These are phyloP conservation scores for Drosophila mulleri DNA, from an alignment of 2,888 invertebrate species.

Conservation along the genomic window DNA sequence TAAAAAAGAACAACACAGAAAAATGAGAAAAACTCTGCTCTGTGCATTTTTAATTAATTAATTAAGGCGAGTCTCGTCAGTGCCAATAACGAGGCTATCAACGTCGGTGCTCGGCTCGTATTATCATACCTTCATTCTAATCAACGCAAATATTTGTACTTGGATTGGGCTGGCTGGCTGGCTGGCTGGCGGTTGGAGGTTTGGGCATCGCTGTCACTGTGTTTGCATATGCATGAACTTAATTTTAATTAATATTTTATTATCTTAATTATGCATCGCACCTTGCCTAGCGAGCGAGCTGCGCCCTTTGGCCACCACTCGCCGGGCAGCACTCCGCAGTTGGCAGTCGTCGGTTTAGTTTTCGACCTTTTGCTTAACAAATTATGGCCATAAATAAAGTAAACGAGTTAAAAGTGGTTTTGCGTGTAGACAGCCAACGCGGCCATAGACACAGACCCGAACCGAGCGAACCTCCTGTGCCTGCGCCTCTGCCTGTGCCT, in stretches of 20 bases:
- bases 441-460: slow-evolving; percentile 21
- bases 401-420: slow-evolving; percentile 82
- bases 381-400: slow-evolving; percentile 83
- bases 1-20: slow-evolving; percentile 29
- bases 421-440: slow-evolving; percentile 61
- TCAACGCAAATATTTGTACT: slow-evolving; percentile 75
- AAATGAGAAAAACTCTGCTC: slow-evolving; percentile 29
- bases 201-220: slow-evolving; percentile 40
- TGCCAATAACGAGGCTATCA: slow-evolving; percentile 78
- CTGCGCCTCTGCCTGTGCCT: neutral
- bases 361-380: slow-evolving; percentile 82
- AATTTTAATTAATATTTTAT: slow-evolving; percentile 84
- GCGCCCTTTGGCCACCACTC: slow-evolving; percentile 38
- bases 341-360: slow-evolving; percentile 64
- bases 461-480: slow-evolving; percentile 8
- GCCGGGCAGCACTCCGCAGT: slow-evolving; percentile 31
- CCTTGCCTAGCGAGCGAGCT: slow-evolving; percentile 54
- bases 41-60: slow-evolving; percentile 80
- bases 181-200: slow-evolving; percentile 2
- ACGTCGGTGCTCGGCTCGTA: slow-evolving; percentile 34
- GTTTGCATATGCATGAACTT: slow-evolving; percentile 77
- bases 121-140: slow-evolving; percentile 53
- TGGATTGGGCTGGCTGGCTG: slow-evolving; percentile 37
- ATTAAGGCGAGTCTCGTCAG: slow-evolving; percentile 62
- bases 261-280: slow-evolving; percentile 84